Conservation (phyloP, 2,888 invertebrate species). For the Terebella lapidaria region DNA sequence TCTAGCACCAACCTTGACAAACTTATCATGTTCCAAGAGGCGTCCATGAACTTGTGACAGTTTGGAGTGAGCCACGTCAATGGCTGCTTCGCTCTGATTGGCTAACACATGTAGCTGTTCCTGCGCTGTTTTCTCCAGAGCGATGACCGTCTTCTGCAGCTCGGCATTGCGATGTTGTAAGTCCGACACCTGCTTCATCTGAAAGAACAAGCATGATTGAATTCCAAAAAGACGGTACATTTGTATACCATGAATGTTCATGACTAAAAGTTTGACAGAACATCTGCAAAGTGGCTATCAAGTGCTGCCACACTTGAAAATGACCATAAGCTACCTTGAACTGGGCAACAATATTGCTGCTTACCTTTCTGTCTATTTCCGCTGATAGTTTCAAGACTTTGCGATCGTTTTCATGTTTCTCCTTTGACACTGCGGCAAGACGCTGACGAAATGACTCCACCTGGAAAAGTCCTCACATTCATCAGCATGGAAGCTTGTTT, state of each 20-base stretch:
- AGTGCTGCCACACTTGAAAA: too few relatives aligned
- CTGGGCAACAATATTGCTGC: too few relatives aligned
- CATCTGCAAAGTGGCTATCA: too few relatives aligned
- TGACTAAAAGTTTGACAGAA: too few relatives aligned
- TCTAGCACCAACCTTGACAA: conserved; percentile 43
- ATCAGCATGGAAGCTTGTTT: too few relatives aligned
- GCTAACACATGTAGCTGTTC: conserved; percentile 46
- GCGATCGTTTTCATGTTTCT: conserved; percentile 40
- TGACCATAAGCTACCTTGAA: too few relatives aligned
- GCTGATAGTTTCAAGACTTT: conserved; percentile 31
- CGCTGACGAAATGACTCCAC: conserved; percentile 39
- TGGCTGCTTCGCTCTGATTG: conserved; percentile 44
- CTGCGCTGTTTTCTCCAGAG: conserved; percentile 43
- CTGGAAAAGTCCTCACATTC: too few relatives aligned
- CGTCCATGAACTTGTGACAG: conserved; percentile 32
- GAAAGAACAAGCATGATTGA: too few relatives aligned
- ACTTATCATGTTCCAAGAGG: conserved; percentile 38
- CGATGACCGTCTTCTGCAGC: conserved; percentile 34
- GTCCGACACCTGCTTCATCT: conserved; percentile 35
- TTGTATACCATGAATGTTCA: too few relatives aligned
- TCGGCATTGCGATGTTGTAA: conserved; percentile 29
- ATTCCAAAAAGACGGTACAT: too few relatives aligned
- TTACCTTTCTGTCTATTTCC: conserved; percentile 28
- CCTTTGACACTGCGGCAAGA: conserved; percentile 33
- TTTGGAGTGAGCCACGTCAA: conserved; percentile 44